Conservation (phyloP, 2,888 invertebrate species). For the Rhagonycha fulva region DNA sequence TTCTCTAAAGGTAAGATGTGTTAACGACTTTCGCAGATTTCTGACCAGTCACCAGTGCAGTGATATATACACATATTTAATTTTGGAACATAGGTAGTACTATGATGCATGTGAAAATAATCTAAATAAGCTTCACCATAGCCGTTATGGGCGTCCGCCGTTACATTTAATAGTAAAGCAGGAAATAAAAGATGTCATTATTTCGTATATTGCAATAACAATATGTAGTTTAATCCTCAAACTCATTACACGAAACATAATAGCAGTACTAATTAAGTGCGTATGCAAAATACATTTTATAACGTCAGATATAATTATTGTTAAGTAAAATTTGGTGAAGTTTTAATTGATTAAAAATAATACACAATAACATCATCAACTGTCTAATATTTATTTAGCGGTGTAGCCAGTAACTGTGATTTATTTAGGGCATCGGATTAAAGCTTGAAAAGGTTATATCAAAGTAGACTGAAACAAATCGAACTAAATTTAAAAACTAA, state of each 20-base stretch:
- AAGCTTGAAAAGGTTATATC: not conserved
- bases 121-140: not conserved
- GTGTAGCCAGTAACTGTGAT: not conserved
- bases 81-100: conserved; percentile 37
- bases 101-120: not conserved
- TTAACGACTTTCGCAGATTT: conserved; percentile 52
- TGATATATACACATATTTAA: conserved; percentile 37
- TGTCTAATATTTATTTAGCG: not conserved
- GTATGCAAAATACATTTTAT: no score
- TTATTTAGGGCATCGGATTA: not conserved
- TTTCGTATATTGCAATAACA: not conserved
- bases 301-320: not conserved
- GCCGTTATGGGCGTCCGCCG: not conserved
- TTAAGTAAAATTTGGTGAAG: not conserved
- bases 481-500: not conserved
- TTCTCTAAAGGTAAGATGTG: conserved; percentile 51
- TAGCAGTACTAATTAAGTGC: not conserved
- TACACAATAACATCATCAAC: not conserved
- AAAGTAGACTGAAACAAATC: not conserved
- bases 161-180: not conserved
- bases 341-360: not conserved
- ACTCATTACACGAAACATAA: not conserved
- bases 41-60: conserved; percentile 33
- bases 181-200: not conserved
- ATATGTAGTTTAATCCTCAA: not conserved